Evolutionary conservation across 1,140 invertebrate species (phyloP).

Genomic region (Pseudoatta argentina): DNA sequence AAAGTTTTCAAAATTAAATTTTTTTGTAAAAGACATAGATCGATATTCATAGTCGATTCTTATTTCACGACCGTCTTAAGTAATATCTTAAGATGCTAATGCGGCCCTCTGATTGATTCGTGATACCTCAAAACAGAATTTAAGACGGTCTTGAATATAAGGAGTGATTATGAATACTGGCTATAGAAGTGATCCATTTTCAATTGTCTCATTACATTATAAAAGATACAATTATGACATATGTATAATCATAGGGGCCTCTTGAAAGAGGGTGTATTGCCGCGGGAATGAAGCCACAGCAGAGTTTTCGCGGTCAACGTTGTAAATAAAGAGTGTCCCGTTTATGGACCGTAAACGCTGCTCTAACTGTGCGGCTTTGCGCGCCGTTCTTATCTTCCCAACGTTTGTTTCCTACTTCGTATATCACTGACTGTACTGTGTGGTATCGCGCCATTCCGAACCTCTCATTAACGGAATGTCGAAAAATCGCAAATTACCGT

Average conservation of each 20-base stretch:
- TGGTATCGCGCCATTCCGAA: conserved; percentile 39
- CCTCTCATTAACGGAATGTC: conserved; percentile 62
- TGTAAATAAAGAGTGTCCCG: conserved; percentile 81
- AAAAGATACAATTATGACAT: conserved; percentile 77
- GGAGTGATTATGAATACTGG: too few species aligned
- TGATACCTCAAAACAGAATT: too few species aligned
- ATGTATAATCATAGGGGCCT: conserved; percentile 77
- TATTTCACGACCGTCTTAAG: too few species aligned
- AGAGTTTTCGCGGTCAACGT: conserved; percentile 71
- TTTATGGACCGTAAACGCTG: conserved; percentile 83
- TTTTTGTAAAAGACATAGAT: background rate
- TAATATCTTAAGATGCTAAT: too few species aligned
- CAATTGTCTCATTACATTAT: conserved; percentile 73
- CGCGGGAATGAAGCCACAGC: conserved; percentile 23
- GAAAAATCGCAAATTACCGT: conserved; percentile 49
- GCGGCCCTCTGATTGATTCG: too few species aligned
- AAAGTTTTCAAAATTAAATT: background rate
- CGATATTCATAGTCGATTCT: too few species aligned
- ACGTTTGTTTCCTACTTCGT: conserved; percentile 77
- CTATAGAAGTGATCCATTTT: conserved; percentile 9
- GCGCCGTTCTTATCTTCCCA: conserved; percentile 60
- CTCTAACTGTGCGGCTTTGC: conserved; percentile 74
- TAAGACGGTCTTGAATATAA: too few species aligned
- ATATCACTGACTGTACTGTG: conserved; percentile 72
- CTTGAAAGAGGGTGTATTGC: background rate